phyloP scores from a whole-genome alignment of 2,888 invertebrate genomes.

The Hipparchia semele region DNA sequence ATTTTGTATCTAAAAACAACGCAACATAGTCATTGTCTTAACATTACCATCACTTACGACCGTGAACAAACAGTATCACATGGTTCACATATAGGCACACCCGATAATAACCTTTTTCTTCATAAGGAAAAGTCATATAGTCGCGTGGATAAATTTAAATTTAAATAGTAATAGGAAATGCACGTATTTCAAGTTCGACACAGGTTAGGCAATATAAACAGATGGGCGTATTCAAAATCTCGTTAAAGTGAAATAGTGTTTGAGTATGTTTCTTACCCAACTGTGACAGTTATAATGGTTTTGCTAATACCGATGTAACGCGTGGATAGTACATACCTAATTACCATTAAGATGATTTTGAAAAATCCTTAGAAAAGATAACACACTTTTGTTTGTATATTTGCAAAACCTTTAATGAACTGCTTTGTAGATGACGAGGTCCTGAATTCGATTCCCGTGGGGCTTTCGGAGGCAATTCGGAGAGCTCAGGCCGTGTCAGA shows the following conservation, averaged over 20 bases:
- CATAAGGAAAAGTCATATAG: not conserved
- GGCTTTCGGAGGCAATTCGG: no score
- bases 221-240: conserved; percentile 20
- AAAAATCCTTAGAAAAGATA: no score
- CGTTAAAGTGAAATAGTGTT: conserved; percentile 4
- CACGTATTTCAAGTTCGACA: conserved; percentile 15
- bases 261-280: conserved; percentile 4
- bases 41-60: conserved; percentile 29
- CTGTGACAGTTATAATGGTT: conserved; percentile 8
- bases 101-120: not conserved
- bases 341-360: not conserved
- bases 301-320: not conserved
- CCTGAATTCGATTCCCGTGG: no score
- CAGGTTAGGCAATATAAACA: conserved; percentile 14
- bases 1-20: conserved; percentile 23
- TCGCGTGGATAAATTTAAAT: not conserved
- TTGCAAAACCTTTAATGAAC: no score
- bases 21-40: conserved; percentile 36
- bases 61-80: conserved; percentile 27
- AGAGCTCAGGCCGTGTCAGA: no score
- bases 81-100: conserved; percentile 1
- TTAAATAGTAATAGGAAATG: conserved; percentile 8
- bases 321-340: not conserved
- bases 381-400: no score
- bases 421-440: no score